Base-by-base conservation (phyloP, 2,113 vertebrate genomes). In the Cheirogaleus medius region DNA sequence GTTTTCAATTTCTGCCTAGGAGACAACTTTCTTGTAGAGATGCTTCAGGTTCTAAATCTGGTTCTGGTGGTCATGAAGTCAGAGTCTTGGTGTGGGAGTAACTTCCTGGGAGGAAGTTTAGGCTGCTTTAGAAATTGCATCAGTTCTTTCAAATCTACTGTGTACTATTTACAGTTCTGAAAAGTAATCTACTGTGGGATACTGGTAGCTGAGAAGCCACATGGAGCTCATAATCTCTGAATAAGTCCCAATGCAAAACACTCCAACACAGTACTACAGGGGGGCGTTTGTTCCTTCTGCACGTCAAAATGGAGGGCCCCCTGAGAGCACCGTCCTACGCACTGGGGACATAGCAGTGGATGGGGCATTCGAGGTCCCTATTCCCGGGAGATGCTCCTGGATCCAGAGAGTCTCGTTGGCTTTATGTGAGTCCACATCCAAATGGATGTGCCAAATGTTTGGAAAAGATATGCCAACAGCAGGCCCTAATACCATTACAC, bases 21-120 rank as follows among this genome's bases (percentile, higher is more conserved):
- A 86, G 66, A 64, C 32, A 34, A 32, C 42, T 11, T 80, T n/a
- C 73, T 74, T 8, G 32, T 32, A 47, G 4, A 21, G 78, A 74
- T 23, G 49, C 42, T 94, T n/a, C 1, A 11, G 92, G 69, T 80
- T 95, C 93, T 96, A 76, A 93, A 71, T 93, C 83, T 66, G 86
- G 58, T 44, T 71, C 27, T 25, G 64, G 32, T 44, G 63, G 73
- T 39, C 85, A 89, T 18, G 74, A 37, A 58, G 73, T 34, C 60
- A 81, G 69, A 66, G 54, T 52, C 60, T 7, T 32, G 18, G 56
- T 52, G 74, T 91, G 69, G 95, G 94, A 94, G 92, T 56, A 18
- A 84, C 92, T 93, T 97, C 96, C 96, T 58, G 86, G 91, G 96
- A 91, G 84, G 95, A 97, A 96, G 88, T 39, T 39, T 3, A 52